Percentiles rank a stretch among this genome's conserved stretches.
phyloP scores from a whole-genome alignment of 2,888 invertebrate species.

The Thymelicus sylvestris region DNA sequence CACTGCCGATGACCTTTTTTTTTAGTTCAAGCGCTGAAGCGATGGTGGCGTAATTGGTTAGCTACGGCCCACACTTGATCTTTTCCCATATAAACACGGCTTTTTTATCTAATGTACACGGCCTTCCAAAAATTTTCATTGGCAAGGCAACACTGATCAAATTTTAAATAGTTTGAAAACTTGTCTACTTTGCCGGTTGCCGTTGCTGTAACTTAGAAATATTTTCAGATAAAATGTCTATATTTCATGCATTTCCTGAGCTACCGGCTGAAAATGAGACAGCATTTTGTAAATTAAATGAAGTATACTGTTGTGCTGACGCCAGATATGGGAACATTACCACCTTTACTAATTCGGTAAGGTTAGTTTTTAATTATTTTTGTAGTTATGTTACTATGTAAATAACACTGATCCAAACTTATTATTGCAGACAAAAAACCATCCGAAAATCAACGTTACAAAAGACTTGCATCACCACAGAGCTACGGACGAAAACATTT shows the following conservation, averaged over 20 bases:
- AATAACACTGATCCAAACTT: constrained; percentile 15
- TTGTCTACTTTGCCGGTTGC: constrained; percentile 37
- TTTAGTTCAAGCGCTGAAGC: too few relatives aligned
- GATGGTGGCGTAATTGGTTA: too few relatives aligned
- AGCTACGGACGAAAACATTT: constrained; percentile 83
- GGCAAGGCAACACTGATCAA: too few relatives aligned
- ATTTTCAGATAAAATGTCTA: constrained; percentile 67
- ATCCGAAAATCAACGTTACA: constrained; percentile 89
- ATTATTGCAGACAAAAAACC: constrained; percentile 83
- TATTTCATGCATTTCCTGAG: constrained; percentile 80
- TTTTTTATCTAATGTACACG: too few relatives aligned
- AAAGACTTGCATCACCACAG: constrained; percentile 85
- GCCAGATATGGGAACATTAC: constrained; percentile 83
- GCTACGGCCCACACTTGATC: too few relatives aligned
- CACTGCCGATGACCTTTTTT: too few relatives aligned
- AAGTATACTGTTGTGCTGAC: constrained; percentile 85
- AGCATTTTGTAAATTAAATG: constrained; percentile 86
- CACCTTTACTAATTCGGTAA: constrained; percentile 85
- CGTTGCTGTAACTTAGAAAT: constrained; percentile 57
- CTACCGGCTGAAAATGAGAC: constrained; percentile 81
- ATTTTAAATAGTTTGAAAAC: too few relatives aligned
- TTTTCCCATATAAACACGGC: too few relatives aligned
- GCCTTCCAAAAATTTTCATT: too few relatives aligned
- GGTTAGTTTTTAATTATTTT: constrained; percentile 58
- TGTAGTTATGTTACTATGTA: neutral